Conservation (phyloP, 2,888 invertebrate species). For the Unio delphinus region DNA sequence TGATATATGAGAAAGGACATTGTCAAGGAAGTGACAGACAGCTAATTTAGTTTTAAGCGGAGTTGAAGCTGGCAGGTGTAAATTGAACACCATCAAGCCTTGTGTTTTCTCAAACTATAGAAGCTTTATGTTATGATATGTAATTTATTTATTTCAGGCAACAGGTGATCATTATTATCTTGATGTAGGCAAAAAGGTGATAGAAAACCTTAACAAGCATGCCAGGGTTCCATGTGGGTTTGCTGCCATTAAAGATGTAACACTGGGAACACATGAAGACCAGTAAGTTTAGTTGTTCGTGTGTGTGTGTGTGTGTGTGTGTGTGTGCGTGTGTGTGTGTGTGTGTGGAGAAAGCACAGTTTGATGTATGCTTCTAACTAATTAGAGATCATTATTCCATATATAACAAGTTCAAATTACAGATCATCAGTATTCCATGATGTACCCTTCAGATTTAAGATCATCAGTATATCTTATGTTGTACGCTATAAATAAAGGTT, state of each 20-base stretch:
- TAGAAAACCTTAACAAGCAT: conserved; percentile 90
- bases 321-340: background rate
- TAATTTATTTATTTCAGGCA: conserved; percentile 75
- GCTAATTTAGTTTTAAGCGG: no score
- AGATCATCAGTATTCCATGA: no score
- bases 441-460: no score
- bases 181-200: conserved; percentile 89
- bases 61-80: no score
- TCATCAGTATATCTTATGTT: no score
- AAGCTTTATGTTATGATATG: background rate
- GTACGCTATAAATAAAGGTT: no score
- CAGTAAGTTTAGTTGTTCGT: conserved; percentile 68
- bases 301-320: background rate
- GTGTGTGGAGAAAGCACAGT: background rate
- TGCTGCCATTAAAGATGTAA: conserved; percentile 96
- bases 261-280: conserved; percentile 92
- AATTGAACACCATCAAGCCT: no score
- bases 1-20: no score
- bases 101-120: background rate
- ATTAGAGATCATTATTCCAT: no score
- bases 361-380: no score
- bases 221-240: conserved; percentile 96
- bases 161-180: conserved; percentile 97
- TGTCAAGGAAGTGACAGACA: no score
- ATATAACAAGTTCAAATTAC: no score